Conservation (phyloP, 1,140 invertebrate species). For the Oscheius sp. region DNA sequence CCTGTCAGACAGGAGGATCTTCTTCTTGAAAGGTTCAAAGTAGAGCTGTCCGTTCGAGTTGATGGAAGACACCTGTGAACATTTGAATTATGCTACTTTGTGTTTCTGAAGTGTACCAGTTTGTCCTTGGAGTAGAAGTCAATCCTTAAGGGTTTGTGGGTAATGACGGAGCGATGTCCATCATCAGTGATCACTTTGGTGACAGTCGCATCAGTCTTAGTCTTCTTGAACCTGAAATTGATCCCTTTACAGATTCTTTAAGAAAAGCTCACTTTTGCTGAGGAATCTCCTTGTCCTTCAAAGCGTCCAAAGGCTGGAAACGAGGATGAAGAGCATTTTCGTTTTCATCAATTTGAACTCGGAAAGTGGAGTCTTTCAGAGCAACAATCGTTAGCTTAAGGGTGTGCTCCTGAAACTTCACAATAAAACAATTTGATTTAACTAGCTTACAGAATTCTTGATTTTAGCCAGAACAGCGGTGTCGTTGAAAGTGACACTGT, state of each 20-base stretch:
- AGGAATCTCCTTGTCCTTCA: slow-evolving; percentile 44
- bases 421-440: too few species aligned
- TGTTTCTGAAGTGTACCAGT: slow-evolving; percentile 60
- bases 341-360: slow-evolving; percentile 51
- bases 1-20: slow-evolving; percentile 63
- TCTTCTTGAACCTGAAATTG: slow-evolving; percentile 34
- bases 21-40: slow-evolving; percentile 81
- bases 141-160: slow-evolving; percentile 37
- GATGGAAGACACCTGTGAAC: slow-evolving; percentile 69
- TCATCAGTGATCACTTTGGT: slow-evolving; percentile 28
- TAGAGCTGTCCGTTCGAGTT: slow-evolving; percentile 85
- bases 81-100: background rate
- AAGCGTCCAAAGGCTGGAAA: slow-evolving; percentile 51
- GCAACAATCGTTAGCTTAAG: slow-evolving; percentile 25
- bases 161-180: slow-evolving; percentile 23
- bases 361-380: background rate
- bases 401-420: slow-evolving; percentile 45
- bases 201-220: slow-evolving; percentile 18
- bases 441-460: too few species aligned
- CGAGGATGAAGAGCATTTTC: slow-evolving; percentile 44
- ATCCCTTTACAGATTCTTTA: slow-evolving; percentile 5
- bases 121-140: slow-evolving; percentile 64
- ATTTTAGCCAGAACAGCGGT: slow-evolving; percentile 49
- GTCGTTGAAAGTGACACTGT: slow-evolving; percentile 52
- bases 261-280: slow-evolving; percentile 40